Base-by-base conservation (phyloP, 2,888 invertebrate genomes). In the Orchestes rusci region DNA sequence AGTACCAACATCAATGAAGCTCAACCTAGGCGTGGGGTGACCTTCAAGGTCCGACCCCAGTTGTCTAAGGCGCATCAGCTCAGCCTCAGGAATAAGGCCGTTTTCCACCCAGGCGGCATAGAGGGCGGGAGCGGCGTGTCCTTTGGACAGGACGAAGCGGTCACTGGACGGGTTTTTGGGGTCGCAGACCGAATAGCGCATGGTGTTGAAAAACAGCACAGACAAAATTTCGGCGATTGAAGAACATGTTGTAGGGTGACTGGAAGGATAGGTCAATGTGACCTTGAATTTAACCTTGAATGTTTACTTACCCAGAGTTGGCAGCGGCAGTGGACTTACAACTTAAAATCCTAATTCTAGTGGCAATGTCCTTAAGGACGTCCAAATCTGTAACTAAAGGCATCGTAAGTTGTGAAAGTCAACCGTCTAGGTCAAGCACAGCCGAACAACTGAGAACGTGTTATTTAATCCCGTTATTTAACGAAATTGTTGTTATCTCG, bases 101-200 rank as follows among this genome's bases (percentile, higher is more conserved):
- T 89, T 88, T 68, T 97, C 96, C 4, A 94, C 94, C 96, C 96
- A 99, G 8, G 95, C 97, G 45, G 95, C 96, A 71, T 99, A 99
- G 23, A 99, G 76, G 67, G 97, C 92, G 2, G 97, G 97, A 16
- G 95, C 94, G 13, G 97, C 95, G 72, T 99, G 97, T 45, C 97
- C 97, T 74, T 99, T 99, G 53, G 97, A 99, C 34, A 99, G 75
- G 45, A 99, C 78, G 67, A 99, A 93, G 56, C 99, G 79, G 75
- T 99, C 99, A 61, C 87, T 92, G 50, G 86, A 84, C 13, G 90
- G 74, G 69, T 91, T 86, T 48, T 80, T 79, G 0, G 99, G 97
- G 23, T 80, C 80, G 10, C 81, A 78, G 32, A 90, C 69, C 66
- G 90, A 89, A 79, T 95, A 93, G 38, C 82, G 79, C 95, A 99